These are phyloP conservation scores for Metridium senile DNA, from an alignment of 92 coral and sea anemone species.

Conservation along the genomic window DNA sequence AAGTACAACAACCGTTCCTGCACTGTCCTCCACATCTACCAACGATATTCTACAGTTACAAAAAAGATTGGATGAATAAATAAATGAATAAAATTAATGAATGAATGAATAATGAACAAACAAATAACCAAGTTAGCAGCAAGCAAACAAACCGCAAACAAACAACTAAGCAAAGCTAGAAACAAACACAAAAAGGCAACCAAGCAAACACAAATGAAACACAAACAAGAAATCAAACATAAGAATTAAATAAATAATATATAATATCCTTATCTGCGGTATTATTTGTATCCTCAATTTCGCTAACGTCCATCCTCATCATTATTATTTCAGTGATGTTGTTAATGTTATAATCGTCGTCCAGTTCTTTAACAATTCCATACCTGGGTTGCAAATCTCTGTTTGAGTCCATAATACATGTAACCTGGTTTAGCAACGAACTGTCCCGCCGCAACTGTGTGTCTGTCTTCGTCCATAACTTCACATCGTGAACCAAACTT, in stretches of 20 bases:
- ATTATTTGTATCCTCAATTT: background rate
- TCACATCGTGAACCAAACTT: constrained; percentile 45
- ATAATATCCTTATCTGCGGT: background rate
- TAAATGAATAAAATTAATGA: background rate
- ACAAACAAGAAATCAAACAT: background rate
- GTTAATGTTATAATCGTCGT: background rate
- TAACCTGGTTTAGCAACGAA: constrained; percentile 9
- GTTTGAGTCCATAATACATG: constrained; percentile 23
- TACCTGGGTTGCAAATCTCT: constrained; percentile 7
- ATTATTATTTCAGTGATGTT: background rate
- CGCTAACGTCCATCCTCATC: background rate
- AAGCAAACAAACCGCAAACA: background rate
- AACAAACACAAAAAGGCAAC: background rate
- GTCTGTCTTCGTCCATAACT: constrained; percentile 46
- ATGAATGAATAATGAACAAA: background rate
- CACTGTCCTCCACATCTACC: constrained; percentile 18
- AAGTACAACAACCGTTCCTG: constrained; percentile 27
- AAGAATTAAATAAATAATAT: background rate
- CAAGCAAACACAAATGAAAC: background rate
- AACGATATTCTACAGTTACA: constrained; percentile 1
- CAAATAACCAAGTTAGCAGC: background rate
- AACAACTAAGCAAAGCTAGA: background rate
- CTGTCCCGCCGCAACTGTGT: constrained; percentile 15
- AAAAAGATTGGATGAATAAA: background rate
- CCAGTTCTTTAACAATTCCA: background rate